phyloP scores from a whole-genome alignment of 2,113 vertebrate genomes.

The Castor canadensis region DNA sequence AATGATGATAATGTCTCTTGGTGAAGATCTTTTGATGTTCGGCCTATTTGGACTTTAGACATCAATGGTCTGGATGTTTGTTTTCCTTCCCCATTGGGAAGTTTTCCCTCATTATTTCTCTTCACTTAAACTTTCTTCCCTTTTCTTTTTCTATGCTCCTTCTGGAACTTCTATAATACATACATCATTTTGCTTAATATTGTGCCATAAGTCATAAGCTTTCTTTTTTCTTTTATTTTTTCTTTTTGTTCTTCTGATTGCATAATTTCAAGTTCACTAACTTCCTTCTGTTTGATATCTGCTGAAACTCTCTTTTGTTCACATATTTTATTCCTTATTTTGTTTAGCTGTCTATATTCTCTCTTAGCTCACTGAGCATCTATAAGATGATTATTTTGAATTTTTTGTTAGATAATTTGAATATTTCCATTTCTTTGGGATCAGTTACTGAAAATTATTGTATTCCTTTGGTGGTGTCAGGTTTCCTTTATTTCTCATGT shows the following conservation, averaged over 20 bases:
- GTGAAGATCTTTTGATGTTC: neutral
- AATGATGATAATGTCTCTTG: neutral
- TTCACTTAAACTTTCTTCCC: neutral
- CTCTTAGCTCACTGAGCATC: neutral
- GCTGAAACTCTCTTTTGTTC: neutral
- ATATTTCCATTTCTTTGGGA: neutral
- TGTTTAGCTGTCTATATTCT: neutral
- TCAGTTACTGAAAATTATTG: neutral
- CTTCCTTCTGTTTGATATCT: neutral
- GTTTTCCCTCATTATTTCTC: neutral
- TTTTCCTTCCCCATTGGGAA: neutral
- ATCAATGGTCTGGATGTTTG: neutral
- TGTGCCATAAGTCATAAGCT: neutral
- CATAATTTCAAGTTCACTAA: neutral
- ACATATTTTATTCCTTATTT: neutral
- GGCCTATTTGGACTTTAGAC: neutral
- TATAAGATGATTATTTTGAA: neutral
- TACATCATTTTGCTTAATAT: neutral
- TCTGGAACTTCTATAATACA: neutral
- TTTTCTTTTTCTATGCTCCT: neutral
- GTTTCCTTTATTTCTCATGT: neutral
- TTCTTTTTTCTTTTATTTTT: neutral
- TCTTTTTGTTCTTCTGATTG: neutral
- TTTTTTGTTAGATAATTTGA: neutral
- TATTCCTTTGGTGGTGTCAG: neutral